Base-by-base conservation (phyloP, 2,797 vertebrate genomes). In the Sebastes baramenuke region DNA sequence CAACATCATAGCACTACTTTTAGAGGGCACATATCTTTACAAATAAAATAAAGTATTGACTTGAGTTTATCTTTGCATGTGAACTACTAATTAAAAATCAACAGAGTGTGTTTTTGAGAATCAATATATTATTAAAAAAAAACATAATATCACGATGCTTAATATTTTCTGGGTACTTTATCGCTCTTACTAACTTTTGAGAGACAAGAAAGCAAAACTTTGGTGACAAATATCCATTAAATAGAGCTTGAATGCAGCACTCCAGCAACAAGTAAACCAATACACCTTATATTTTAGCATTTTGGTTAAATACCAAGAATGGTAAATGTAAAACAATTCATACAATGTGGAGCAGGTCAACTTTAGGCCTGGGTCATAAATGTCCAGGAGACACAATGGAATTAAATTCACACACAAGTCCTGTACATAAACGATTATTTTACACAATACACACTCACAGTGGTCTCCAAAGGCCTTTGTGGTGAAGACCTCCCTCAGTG, bases 401-500 rank as follows among this genome's bases (percentile, higher is more conserved):
- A n/a, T 14, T 11, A 25, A 11, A 67, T 14, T n/a, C 6, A 58
- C 42, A 16, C 24, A 73, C 13, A 61, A 68, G 12, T 55, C 1
- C 9, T 4, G 32, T 6, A 22, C 7, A 61, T 11, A 29, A 24
- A 67, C 24, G 27, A 5, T 56, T 42, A 49, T 42, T 36, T 25
- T 18, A 12, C 11, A 34, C 12, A 60, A 38, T 10, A 46, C 18
- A 80, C 67, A 87, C 98, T 97, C 94, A 99, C 99, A 99, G 89
- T 99, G 98, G 87, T 99, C 99, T 94, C 98, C 97, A 92, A 99
- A 99, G 59, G 98, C 98, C 96, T 99, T 99, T 84, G 99, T 99
- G 95, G 99, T 99, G 94, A 99, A 99, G 90, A 99, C 98, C 95
- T 99, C 99, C 89, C 99, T 95, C 89, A 99, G 94, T n/a, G 97